Percentiles rank a stretch among this genome's conserved stretches.
Evolutionary conservation across 2,797 vertebrate species (phyloP).

Genomic region (Anguilla obscura): DNA sequence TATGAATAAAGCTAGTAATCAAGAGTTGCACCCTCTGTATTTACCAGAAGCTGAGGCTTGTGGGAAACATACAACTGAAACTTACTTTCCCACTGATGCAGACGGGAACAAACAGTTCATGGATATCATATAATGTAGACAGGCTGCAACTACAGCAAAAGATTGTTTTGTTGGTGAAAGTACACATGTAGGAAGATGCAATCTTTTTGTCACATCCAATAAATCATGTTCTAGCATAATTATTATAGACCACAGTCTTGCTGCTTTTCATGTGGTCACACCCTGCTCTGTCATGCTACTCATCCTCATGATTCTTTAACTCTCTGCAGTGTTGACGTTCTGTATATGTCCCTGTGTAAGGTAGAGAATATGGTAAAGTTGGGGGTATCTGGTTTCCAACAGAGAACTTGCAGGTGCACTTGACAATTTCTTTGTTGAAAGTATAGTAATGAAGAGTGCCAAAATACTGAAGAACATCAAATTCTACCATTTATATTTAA

Average conservation of each 20-base stretch:
- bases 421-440: neutral
- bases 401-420: neutral
- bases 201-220: slow-evolving; percentile 11
- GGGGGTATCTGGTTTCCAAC: neutral
- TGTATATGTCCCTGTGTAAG: neutral
- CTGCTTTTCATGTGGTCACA: neutral
- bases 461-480: neutral
- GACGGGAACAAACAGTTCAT: neutral
- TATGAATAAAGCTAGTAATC: slow-evolving; percentile 16
- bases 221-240: neutral
- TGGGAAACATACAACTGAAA: neutral
- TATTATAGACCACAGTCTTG: neutral
- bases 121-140: neutral
- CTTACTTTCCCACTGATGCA: neutral
- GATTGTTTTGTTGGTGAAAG: neutral
- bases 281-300: neutral
- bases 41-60: slow-evolving; percentile 14
- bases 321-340: neutral
- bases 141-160: neutral
- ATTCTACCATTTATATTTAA: neutral
- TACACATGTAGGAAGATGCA: neutral
- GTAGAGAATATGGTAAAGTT: neutral
- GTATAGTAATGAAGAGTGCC: neutral
- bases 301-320: neutral
- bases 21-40: neutral